Evolutionary conservation across 2,113 vertebrate genomes (phyloP), one percentile per base, ranked within the genome.

Genomic region (Nanger granti): DNA sequence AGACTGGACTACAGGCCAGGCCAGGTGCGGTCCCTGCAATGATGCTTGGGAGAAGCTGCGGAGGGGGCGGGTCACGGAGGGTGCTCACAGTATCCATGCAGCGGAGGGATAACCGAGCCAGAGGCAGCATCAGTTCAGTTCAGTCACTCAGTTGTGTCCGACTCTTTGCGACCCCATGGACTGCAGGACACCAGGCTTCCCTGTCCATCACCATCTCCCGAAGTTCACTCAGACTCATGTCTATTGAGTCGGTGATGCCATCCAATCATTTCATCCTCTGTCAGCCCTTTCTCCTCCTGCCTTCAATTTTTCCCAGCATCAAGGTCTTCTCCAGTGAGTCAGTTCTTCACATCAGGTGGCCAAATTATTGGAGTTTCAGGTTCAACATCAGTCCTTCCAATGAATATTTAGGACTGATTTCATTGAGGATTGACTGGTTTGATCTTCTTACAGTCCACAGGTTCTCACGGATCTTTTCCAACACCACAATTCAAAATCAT

Each of bases 11-110:
- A 14, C 12, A 57, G 60, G 66, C 37, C 55, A 13, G 4, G 7
- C 20, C 34, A 20, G n/a, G 12, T 18, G 37, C 2, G 1, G 57
- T 2, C 20, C 54, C 11, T 2, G 9, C 0, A 26, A 28, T 2
- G 3, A 3, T 5, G 49, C 4, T n/a, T 10, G 1, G 55, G 94
- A 28, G 20, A 37, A 4, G 15, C 24, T 2, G 3, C 0, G 0
- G 1, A 18, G 11, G 22, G 0, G 8, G 1, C 5, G 2, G 49
- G 37, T 17, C n/a, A 17, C 0, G 59, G 15, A 1, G 29, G 59
- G 59, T 18, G 5, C 11, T 22, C 2, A 6, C 59, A 24, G 15
- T 4, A 7, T 15, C 41, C 9, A 59, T 5, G 5, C 20, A 2
- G 29, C 1, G 1, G 55, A 31, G 79, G 55, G 9, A 8, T 0